phyloP scores from a whole-genome alignment of 2,797 vertebrate genomes.

The Parotocinclus haroldoi region DNA sequence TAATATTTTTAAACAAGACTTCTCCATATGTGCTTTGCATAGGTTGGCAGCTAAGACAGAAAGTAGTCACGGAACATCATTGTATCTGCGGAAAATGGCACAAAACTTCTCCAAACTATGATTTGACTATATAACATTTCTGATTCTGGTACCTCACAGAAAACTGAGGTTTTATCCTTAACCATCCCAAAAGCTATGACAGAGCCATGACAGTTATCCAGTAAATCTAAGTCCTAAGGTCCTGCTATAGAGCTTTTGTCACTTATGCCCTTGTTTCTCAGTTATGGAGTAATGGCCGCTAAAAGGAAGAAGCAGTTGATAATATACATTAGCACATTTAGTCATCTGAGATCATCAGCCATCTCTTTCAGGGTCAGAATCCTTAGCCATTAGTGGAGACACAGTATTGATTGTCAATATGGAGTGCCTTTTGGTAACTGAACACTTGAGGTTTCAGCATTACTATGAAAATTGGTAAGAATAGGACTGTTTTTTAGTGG shows the following conservation, averaged over 20 bases:
- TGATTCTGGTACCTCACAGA: conserved; percentile 31
- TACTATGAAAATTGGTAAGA: too few relatives aligned
- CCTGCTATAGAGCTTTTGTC: too few relatives aligned
- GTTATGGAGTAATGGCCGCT: too few relatives aligned
- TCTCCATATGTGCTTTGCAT: conserved; percentile 27
- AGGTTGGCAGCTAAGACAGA: conserved; percentile 40
- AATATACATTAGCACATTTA: conserved; percentile 7
- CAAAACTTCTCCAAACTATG: conserved; percentile 16
- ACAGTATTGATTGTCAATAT: conserved; percentile 12
- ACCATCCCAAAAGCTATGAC: conserved; percentile 15
- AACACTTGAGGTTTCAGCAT: too few relatives aligned
- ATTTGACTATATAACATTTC: conserved; percentile 37
- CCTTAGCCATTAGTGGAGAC: conserved; percentile 19
- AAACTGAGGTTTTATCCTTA: background rate
- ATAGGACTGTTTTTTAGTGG: too few relatives aligned
- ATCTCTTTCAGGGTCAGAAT: conserved; percentile 4
- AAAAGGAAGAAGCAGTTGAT: too few relatives aligned
- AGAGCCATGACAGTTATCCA: conserved; percentile 24
- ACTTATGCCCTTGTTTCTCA: too few relatives aligned
- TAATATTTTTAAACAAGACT: conserved; percentile 25
- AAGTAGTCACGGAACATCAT: conserved; percentile 34
- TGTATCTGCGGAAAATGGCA: conserved; percentile 17
- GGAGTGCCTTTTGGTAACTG: too few relatives aligned
- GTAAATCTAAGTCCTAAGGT: background rate
- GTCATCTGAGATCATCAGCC: conserved; percentile 5